Conservation (phyloP, 30 jellyfish, hydroid and myxozoan species). For the Hydractinia symbiolongicarpus region DNA sequence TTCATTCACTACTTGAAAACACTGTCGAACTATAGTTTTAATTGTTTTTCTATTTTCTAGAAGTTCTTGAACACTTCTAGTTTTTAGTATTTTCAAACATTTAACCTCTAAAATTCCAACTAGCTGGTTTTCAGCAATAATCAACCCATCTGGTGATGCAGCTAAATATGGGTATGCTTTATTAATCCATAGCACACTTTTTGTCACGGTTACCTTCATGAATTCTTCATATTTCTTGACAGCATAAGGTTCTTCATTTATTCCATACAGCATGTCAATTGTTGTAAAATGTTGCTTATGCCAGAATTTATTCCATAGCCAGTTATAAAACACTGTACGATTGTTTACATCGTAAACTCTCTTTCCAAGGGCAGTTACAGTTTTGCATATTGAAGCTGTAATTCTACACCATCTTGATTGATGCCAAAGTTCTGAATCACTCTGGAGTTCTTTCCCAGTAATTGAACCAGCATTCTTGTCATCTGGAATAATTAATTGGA, state of each 20-base stretch:
- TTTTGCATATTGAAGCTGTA: slow-evolving; percentile 18
- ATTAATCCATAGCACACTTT: slow-evolving; percentile 48
- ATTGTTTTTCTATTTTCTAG: background rate
- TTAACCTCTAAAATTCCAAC: slow-evolving; percentile 34
- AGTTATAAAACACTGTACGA: slow-evolving; percentile 2
- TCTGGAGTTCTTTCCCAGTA: slow-evolving; percentile 46
- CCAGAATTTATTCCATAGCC: slow-evolving; percentile 28
- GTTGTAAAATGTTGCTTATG: background rate
- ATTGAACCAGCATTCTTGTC: slow-evolving; percentile 8
- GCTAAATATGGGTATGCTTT: slow-evolving; percentile 34
- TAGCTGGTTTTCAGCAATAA: slow-evolving; percentile 16
- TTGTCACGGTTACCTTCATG: slow-evolving; percentile 22
- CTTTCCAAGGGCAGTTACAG: background rate
- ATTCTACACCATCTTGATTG: slow-evolving; percentile 30
- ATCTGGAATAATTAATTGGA: background rate
- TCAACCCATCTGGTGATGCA: slow-evolving; percentile 63
- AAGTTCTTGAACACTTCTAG: slow-evolving; percentile 11
- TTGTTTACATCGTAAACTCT: background rate
- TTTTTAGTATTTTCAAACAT: slow-evolving; percentile 34
- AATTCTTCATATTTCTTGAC: slow-evolving; percentile 13
- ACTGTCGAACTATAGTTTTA: slow-evolving; percentile 31
- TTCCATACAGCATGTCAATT: slow-evolving; percentile 32
- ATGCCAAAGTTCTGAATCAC: slow-evolving; percentile 33
- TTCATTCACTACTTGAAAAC: slow-evolving; percentile 34
- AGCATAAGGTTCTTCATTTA: slow-evolving; percentile 17